Conservation (phyloP, 2,888 invertebrate genomes). For the Cheilosia vernalis region DNA sequence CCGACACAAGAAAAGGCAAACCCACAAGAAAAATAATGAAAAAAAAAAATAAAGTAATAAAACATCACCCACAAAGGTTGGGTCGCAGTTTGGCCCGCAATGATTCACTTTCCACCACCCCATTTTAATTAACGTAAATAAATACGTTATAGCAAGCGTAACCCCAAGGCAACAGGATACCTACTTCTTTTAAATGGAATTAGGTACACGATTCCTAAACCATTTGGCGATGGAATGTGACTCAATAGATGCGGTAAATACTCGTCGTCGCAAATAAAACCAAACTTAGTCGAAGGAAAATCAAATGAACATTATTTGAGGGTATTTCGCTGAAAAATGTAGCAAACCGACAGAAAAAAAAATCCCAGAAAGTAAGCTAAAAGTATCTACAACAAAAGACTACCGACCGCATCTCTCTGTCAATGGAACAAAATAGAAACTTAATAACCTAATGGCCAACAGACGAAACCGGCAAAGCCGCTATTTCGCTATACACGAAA, state of each 20-base stretch:
- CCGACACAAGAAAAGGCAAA: slow-evolving; percentile 11
- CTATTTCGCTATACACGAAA: slow-evolving; percentile 6
- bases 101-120: slow-evolving; percentile 4
- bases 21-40: no score
- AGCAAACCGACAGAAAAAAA: background rate
- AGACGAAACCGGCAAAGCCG: slow-evolving; percentile 6
- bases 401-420: slow-evolving; percentile 9
- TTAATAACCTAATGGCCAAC: slow-evolving; percentile 58
- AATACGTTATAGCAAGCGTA: slow-evolving; percentile 6
- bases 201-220: slow-evolving; percentile 12
- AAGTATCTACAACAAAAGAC: background rate
- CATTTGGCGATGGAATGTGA: slow-evolving; percentile 18
- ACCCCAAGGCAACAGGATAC: slow-evolving; percentile 2
- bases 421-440: slow-evolving; percentile 40
- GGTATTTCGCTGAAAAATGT: background rate
- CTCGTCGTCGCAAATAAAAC: background rate
- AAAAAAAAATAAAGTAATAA: background rate
- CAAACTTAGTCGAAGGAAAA: slow-evolving; percentile 11
- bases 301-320: slow-evolving; percentile 33
- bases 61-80: slow-evolving; percentile 20
- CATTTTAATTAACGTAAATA: slow-evolving; percentile 52
- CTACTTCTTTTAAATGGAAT: slow-evolving; percentile 22
- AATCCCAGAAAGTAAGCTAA: background rate
- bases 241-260: background rate
- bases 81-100: slow-evolving; percentile 15